Conservation (phyloP, 1,140 invertebrate genomes). For the Diorhabda elongata region DNA sequence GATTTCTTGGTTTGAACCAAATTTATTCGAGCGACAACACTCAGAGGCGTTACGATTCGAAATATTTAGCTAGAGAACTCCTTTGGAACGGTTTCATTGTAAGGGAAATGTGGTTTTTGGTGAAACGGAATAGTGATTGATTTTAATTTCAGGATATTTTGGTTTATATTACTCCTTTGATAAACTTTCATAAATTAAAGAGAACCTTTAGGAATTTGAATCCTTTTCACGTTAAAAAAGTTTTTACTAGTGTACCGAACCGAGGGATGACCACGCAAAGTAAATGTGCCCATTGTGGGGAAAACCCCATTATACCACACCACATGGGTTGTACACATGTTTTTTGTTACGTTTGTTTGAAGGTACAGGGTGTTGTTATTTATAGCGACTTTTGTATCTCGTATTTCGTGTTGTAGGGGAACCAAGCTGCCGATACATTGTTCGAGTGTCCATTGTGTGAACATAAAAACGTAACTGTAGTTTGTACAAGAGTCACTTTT, state of each 20-base stretch:
- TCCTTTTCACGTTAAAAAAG: conserved; percentile 35
- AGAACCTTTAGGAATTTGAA: conserved; percentile 37
- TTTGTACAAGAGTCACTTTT: conserved; percentile 36
- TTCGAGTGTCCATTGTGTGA: conserved; percentile 47
- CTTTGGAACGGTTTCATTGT: conserved; percentile 48
- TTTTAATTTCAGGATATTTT: conserved; percentile 37
- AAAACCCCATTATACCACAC: conserved; percentile 56
- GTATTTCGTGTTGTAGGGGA: conserved; percentile 40
- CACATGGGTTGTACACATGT: conserved; percentile 61
- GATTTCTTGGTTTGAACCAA: conserved; percentile 42
- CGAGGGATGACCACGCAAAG: conserved; percentile 48
- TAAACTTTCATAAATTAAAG: conserved; percentile 45
- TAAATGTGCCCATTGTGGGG: conserved; percentile 54
- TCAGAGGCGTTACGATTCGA: conserved; percentile 35
- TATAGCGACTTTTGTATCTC: conserved; percentile 14
- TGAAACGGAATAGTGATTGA: background rate
- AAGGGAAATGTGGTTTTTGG: conserved; percentile 19
- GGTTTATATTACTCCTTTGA: conserved; percentile 41
- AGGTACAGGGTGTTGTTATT: conserved; percentile 42
- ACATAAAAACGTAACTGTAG: conserved; percentile 35
- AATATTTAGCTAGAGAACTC: conserved; percentile 44
- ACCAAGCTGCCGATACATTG: conserved; percentile 45
- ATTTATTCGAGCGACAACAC: conserved; percentile 33
- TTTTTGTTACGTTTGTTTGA: conserved; percentile 62
- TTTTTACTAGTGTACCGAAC: conserved; percentile 14